Percentiles rank a stretch among this genome's conserved stretches.
These are phyloP conservation scores for Ceryle rudis DNA, from an alignment of 2,797 vertebrate species.

Conservation along the genomic window DNA sequence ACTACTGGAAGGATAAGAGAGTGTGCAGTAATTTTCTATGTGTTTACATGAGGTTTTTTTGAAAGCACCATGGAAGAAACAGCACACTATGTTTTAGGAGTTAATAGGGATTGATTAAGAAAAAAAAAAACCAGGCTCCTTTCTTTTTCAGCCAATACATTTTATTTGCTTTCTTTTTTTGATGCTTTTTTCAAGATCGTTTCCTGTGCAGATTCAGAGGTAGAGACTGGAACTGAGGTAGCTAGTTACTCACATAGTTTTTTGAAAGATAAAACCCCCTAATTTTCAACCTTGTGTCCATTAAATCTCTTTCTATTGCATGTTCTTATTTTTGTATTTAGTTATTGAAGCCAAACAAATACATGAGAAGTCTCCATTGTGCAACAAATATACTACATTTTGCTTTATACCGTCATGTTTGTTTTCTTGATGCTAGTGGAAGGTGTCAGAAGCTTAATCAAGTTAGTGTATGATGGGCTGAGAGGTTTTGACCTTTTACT, in stretches of 20 bases:
- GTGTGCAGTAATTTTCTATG: slow-evolving; percentile 62
- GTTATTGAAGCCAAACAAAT: neutral
- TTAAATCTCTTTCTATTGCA: neutral
- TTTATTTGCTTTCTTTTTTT: neutral
- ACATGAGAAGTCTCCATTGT: neutral
- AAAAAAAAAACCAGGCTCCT: neutral
- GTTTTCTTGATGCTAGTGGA: neutral
- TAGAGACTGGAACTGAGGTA: neutral
- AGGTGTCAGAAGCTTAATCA: neutral
- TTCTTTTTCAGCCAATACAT: neutral
- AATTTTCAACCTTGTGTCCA: neutral
- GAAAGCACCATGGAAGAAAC: neutral
- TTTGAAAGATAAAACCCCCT: neutral
- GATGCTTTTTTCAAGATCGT: neutral
- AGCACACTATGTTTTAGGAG: neutral
- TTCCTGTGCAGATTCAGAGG: neutral
- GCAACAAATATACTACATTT: neutral
- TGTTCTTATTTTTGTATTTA: neutral
- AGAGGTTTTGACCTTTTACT: neutral
- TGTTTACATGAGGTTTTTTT: neutral
- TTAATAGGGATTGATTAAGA: neutral
- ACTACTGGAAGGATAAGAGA: slow-evolving; percentile 68
- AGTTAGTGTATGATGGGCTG: neutral
- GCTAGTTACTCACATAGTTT: neutral
- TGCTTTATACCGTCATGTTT: neutral